Percentiles rank a stretch among this genome's conserved stretches.
Evolutionary conservation across 2,113 vertebrate genomes (phyloP).

Genomic region (Ornithorhynchus anatinus): DNA sequence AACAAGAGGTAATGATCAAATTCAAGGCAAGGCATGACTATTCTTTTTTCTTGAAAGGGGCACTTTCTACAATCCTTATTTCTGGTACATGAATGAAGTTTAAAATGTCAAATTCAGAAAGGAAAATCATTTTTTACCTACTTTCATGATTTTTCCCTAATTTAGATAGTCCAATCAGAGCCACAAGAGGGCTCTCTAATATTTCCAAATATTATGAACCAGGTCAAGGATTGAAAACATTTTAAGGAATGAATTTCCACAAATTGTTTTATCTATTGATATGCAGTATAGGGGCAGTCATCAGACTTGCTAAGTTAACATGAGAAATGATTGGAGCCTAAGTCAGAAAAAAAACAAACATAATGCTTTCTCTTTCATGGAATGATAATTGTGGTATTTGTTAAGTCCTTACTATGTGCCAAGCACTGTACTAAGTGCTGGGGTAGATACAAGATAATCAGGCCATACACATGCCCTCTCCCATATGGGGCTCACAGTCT

Average conservation of each 20-base stretch:
- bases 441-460: too few species aligned
- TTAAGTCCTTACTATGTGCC: too few species aligned
- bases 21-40: background rate
- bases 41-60: background rate
- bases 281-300: conserved; percentile 8
- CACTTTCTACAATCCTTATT: background rate
- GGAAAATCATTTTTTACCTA: background rate
- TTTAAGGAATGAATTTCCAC: conserved; percentile 37
- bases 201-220: conserved; percentile 28
- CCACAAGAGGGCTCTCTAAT: conserved; percentile 69
- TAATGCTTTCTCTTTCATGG: too few species aligned
- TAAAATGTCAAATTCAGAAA: background rate
- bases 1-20: background rate
- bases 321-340: too few species aligned
- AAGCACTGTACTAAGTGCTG: too few species aligned
- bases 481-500: too few species aligned
- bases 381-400: too few species aligned
- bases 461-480: too few species aligned
- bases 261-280: conserved; percentile 11
- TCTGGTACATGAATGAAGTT: background rate
- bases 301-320: conserved; percentile 12
- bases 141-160: background rate
- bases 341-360: too few species aligned
- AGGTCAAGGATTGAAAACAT: background rate
- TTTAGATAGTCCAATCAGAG: background rate